These are phyloP conservation scores for Erannis defoliaria DNA, from an alignment of 2,888 invertebrate genomes.

Conservation along the genomic window DNA sequence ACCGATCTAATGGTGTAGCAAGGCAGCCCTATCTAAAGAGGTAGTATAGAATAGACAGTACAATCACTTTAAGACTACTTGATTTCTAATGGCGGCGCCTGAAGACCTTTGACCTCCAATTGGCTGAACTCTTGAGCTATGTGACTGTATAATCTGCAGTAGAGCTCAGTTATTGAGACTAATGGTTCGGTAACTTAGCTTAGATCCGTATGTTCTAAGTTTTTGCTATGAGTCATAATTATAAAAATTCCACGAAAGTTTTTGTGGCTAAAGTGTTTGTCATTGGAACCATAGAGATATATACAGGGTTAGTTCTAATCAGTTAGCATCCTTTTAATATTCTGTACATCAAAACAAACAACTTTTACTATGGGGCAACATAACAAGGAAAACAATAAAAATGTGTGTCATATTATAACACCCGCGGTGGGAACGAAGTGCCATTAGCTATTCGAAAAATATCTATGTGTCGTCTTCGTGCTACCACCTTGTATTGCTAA, in stretches of 20 bases:
- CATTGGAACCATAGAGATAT: no score
- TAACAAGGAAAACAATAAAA: no score
- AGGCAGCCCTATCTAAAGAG: background rate
- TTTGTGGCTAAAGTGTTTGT: background rate
- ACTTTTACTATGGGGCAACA: no score
- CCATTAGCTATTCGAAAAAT: no score
- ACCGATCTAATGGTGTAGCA: background rate
- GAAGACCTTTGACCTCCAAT: background rate
- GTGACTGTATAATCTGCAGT: conserved; percentile 4
- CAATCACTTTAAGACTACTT: background rate
- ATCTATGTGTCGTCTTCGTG: no score
- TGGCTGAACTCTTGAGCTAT: background rate
- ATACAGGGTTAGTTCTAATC: no score
- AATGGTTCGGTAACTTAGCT: conserved; percentile 6
- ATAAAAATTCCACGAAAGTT: background rate
- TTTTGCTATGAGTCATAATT: conserved; percentile 4
- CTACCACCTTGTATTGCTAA: no score
- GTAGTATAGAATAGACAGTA: no score
- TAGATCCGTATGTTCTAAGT: background rate
- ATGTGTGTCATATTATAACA: no score
- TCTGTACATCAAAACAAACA: no score
- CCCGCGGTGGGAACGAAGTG: no score
- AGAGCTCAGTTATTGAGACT: background rate
- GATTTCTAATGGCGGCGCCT: conserved; percentile 10
- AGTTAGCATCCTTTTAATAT: no score